Evolutionary conservation across 2,113 vertebrate species (phyloP).

Genomic region (Campylomormyrus tamandua): DNA sequence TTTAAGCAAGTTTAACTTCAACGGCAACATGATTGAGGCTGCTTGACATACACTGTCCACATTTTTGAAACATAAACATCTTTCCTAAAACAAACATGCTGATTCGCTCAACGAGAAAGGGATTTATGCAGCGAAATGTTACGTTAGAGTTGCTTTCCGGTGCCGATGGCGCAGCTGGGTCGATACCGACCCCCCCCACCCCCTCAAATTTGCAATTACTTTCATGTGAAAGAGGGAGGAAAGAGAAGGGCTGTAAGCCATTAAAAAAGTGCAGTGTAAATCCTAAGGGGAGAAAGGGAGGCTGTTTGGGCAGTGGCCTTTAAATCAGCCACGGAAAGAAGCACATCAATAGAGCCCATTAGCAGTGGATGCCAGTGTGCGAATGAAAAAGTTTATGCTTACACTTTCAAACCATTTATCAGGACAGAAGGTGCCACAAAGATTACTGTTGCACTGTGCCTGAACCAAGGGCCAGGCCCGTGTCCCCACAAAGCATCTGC

Average conservation of each 20-base stretch:
- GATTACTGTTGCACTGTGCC: slow-evolving; percentile 9
- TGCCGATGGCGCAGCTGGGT: background rate
- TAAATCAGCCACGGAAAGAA: slow-evolving; percentile 20
- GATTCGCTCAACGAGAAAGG: background rate
- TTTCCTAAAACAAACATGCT: slow-evolving; percentile 1
- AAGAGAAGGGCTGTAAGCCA: slow-evolving; percentile 10
- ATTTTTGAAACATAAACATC: background rate
- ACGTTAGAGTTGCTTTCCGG: background rate
- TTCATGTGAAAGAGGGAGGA: slow-evolving; percentile 15
- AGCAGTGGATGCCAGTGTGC: background rate
- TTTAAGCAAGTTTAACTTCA: background rate
- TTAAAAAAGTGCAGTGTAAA: slow-evolving; percentile 18
- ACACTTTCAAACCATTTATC: slow-evolving; percentile 25
- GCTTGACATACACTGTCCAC: background rate
- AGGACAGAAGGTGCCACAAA: slow-evolving; percentile 9
- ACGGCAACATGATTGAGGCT: background rate
- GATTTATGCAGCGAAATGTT: slow-evolving; percentile 13
- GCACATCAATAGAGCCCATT: slow-evolving; percentile 29
- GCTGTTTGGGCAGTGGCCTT: background rate
- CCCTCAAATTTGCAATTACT: slow-evolving; percentile 18
- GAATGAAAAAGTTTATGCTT: slow-evolving; percentile 26
- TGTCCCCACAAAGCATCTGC: slow-evolving; percentile 7
- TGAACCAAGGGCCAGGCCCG: background rate
- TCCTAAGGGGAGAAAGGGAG: slow-evolving; percentile 13
- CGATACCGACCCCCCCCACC: background rate